These are phyloP conservation scores for Carcharodon carcharias DNA, from an alignment of 2,797 vertebrate genomes.

Conservation along the genomic window DNA sequence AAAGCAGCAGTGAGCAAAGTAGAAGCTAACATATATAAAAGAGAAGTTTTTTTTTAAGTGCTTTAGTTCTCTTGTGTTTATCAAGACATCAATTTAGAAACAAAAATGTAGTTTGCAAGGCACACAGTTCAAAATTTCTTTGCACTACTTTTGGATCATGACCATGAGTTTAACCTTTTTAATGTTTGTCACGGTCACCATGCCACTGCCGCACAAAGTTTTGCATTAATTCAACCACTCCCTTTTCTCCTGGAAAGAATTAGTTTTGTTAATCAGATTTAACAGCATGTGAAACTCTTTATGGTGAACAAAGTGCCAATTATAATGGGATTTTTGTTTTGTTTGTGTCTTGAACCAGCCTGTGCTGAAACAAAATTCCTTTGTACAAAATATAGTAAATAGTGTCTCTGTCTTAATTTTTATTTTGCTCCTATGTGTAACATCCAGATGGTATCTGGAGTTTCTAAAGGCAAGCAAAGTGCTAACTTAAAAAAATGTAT, in stretches of 20 bases:
- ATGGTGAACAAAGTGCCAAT: constrained; percentile 1
- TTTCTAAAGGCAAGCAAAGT: background rate
- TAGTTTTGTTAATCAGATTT: constrained; percentile 31
- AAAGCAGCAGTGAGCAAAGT: background rate
- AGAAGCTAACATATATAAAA: background rate
- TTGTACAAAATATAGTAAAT: constrained; percentile 17
- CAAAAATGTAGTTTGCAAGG: background rate
- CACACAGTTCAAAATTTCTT: background rate
- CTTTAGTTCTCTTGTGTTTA: background rate
- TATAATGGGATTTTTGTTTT: background rate
- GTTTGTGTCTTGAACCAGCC: background rate
- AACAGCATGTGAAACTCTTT: constrained; percentile 19
- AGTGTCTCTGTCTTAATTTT: background rate
- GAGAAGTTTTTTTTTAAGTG: background rate
- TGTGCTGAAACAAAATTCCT: background rate
- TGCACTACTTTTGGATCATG: background rate
- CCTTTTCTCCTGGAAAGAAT: constrained; percentile 20
- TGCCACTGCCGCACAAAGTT: background rate
- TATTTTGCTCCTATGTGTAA: background rate
- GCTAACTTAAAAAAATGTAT: background rate
- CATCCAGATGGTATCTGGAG: background rate
- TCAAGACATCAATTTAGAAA: background rate
- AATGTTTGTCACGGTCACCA: background rate
- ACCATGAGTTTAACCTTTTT: background rate
- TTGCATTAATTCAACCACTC: background rate